A percentile compares a stretch with the other conserved stretches of the same genome.
These are phyloP conservation scores for Hirundo rustica DNA, from an alignment of 2,797 vertebrate genomes.

Conservation along the genomic window DNA sequence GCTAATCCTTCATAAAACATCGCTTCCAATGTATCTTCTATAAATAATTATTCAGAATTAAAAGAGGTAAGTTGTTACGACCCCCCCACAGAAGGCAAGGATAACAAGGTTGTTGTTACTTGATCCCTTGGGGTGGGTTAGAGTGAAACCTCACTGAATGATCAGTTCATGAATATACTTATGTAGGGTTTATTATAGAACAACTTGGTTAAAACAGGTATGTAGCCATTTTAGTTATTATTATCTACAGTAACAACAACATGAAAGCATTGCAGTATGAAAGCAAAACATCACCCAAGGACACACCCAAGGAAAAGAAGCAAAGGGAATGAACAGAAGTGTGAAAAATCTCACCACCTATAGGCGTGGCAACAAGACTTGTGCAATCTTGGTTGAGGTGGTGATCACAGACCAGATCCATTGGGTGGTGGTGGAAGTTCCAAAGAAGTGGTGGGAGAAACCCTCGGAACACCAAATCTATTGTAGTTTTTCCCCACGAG, in stretches of 20 bases:
- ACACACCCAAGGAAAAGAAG: neutral
- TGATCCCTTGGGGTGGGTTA: neutral
- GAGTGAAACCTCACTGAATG: neutral
- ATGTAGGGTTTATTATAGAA: neutral
- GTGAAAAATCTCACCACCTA: too few relatives aligned
- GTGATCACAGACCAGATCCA: neutral
- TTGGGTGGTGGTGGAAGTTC: neutral
- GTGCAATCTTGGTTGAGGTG: neutral
- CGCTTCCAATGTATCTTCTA: neutral
- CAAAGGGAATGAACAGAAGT: neutral
- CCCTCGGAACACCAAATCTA: neutral
- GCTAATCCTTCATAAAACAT: neutral
- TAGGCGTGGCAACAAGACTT: fast-evolving
- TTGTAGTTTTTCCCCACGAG: too few relatives aligned
- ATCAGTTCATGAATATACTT: neutral
- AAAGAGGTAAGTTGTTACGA: neutral
- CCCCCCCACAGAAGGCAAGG: neutral
- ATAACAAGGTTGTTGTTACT: neutral
- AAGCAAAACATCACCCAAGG: neutral
- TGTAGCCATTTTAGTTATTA: neutral
- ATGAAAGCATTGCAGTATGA: neutral
- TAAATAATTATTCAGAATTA: neutral
- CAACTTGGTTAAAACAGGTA: neutral
- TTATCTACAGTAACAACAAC: neutral
- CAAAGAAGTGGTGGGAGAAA: neutral